Conservation (phyloP, 2,888 invertebrate species). For the Thera britannica region DNA sequence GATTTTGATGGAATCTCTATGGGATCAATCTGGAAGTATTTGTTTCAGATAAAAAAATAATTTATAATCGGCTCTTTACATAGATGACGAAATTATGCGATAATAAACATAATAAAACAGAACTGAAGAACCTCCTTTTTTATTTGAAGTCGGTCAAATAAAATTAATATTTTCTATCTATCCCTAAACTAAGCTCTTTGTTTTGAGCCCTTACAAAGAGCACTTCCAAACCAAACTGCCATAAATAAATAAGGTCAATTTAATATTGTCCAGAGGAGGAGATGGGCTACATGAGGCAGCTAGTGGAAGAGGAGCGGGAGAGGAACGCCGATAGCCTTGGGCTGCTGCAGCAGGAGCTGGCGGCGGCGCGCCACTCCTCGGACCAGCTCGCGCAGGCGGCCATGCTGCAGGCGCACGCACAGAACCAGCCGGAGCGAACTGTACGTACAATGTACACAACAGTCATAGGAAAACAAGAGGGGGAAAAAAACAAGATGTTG, state of each 20-base stretch:
- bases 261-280: slow-evolving; percentile 64
- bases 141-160: no score
- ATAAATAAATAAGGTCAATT: background rate
- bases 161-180: no score
- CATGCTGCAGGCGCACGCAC: slow-evolving; percentile 63
- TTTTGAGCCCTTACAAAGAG: no score
- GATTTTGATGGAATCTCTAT: no score
- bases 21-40: no score
- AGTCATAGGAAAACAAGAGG: background rate
- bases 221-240: no score
- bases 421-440: slow-evolving; percentile 64
- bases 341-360: slow-evolving; percentile 64
- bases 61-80: no score
- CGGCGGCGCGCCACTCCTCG: slow-evolving; percentile 68
- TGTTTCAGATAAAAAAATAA: no score
- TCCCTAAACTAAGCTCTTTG: no score
- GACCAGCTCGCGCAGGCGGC: slow-evolving; percentile 68
- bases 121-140: no score
- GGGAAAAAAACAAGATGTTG: background rate
- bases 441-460: slow-evolving; percentile 49
- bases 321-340: slow-evolving; percentile 69
- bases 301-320: slow-evolving; percentile 73
- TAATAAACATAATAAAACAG: no score
- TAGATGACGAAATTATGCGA: no score
- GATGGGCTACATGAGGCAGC: slow-evolving; percentile 70